phyloP scores from a whole-genome alignment of 2,113 vertebrate species.

The Columba janthina region DNA sequence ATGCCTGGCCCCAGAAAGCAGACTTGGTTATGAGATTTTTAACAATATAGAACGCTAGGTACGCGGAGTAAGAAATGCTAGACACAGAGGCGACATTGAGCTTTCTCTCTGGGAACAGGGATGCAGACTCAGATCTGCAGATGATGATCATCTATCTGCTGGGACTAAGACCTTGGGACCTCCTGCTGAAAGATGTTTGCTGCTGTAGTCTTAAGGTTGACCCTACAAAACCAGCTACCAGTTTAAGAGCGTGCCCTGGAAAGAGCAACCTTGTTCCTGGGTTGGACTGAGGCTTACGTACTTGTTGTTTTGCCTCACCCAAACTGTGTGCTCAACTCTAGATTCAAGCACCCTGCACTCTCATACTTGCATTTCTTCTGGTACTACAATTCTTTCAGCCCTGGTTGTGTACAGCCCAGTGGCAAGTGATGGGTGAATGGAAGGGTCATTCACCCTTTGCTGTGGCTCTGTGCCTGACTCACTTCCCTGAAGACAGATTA shows the following conservation, averaged over 20 bases:
- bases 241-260: not conserved
- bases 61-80: not conserved
- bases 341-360: not conserved
- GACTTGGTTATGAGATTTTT: not conserved
- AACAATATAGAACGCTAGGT: not conserved
- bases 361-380: not conserved
- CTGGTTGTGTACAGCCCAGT: not conserved
- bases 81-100: not conserved
- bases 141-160: not conserved
- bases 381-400: not conserved
- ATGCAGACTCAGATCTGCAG: not conserved
- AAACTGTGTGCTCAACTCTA: not conserved
- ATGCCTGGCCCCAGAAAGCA: not conserved
- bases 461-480: fast-evolving
- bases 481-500: not conserved
- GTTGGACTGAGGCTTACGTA: not conserved
- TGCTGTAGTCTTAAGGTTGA: not conserved
- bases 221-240: not conserved
- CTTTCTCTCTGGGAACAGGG: not conserved
- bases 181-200: not conserved
- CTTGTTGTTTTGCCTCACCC: not conserved
- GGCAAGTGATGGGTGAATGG: not conserved
- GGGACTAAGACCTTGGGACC: not conserved
- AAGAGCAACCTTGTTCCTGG: not conserved
- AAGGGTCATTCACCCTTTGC: not conserved